Evolutionary conservation across 2,888 invertebrate species (phyloP).

Genomic region (Lasioglossum malachurum): DNA sequence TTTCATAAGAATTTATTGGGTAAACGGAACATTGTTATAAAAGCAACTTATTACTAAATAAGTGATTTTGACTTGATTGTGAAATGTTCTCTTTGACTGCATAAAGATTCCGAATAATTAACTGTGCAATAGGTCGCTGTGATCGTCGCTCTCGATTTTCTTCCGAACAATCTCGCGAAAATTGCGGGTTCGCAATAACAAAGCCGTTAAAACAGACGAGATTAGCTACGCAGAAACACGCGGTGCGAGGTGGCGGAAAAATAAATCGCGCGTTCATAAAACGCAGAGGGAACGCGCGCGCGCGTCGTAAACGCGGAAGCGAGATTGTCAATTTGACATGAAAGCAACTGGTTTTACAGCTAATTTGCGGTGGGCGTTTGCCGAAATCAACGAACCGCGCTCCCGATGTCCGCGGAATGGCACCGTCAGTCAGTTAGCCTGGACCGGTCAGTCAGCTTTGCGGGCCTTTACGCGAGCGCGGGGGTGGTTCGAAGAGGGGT

Average conservation of each 20-base stretch:
- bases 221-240: background rate
- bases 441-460: constrained; percentile 17
- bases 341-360: constrained; percentile 28
- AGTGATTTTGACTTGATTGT: background rate
- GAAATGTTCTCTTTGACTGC: background rate
- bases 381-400: constrained; percentile 23
- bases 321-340: constrained; percentile 21
- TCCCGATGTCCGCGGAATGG: constrained; percentile 29
- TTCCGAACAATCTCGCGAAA: background rate
- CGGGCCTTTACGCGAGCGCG: constrained; percentile 20
- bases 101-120: background rate
- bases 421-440: background rate
- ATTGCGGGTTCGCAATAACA: background rate
- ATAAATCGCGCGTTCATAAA: constrained; percentile 22
- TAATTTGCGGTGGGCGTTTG: constrained; percentile 35
- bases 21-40: background rate
- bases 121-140: background rate
- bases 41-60: no score
- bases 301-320: background rate
- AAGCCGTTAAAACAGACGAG: background rate
- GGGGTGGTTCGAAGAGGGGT: background rate
- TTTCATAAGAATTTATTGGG: no score
- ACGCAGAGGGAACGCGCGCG: background rate
- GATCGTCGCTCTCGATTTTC: background rate
- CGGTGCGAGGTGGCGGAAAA: background rate